These are phyloP conservation scores for Apamea epomidion DNA, from an alignment of 2,888 invertebrate genomes.

Conservation along the genomic window DNA sequence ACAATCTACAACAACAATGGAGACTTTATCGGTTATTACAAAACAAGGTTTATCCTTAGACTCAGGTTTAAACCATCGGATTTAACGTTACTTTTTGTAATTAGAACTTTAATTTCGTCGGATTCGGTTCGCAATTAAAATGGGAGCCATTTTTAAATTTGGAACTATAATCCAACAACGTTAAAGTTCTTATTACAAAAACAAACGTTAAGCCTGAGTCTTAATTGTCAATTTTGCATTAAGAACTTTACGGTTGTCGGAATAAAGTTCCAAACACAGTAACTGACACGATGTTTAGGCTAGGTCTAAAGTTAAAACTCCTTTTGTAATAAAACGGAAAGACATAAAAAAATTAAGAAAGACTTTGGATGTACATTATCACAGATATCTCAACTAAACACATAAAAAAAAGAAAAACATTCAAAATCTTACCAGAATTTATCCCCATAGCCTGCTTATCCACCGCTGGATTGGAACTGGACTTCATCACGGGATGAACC, in stretches of 20 bases:
- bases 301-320: neutral
- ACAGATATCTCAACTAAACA: conserved; percentile 22
- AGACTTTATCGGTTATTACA: neutral
- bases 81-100: neutral
- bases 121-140: too few species aligned
- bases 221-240: neutral
- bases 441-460: conserved; percentile 89
- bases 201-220: neutral
- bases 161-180: neutral
- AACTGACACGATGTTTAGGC: neutral
- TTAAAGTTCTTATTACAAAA: neutral
- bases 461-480: conserved; percentile 88
- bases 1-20: conserved; percentile 8
- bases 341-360: neutral
- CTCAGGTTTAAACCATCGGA: neutral
- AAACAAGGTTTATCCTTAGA: neutral
- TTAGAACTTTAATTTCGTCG: neutral
- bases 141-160: neutral
- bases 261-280: neutral
- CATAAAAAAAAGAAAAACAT: neutral
- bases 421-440: conserved; percentile 78
- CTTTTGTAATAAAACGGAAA: neutral
- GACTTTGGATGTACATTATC: conserved; percentile 10
- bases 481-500: conserved; percentile 88
- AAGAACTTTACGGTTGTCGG: neutral